Evolutionary conservation across 2,888 invertebrate species (phyloP), one percentile per base, ranked within the genome.

Genomic region (Dioctria linearis): DNA sequence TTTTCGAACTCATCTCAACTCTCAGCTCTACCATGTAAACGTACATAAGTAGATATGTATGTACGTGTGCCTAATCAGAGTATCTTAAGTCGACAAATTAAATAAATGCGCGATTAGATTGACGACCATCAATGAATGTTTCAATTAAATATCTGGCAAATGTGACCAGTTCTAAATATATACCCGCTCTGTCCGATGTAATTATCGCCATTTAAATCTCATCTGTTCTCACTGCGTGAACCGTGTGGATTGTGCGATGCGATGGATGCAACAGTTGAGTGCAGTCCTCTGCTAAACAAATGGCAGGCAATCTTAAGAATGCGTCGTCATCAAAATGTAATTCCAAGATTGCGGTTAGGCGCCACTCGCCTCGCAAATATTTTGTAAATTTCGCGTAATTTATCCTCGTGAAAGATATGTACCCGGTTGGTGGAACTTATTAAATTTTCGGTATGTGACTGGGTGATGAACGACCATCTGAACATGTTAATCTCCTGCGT

Each of bases 341-440:
- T 75, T 25, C 42, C 75, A 59, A 71, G 71, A 61, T 59, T 75
- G 75, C 61, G 61, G 75, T 75, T 75, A 75, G 75, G 75, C 75
- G 75, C 75, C 75, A 75, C 61, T 75, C 75, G 75, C 37, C 61
- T 75, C 59, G 75, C 37, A 42, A 75, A 75, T 75, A 75, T 75
- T 59, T 61, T 37, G 61, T 37, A 59, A 75, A 75, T 75, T 25
- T 42, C 61, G 25, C 61, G 51, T 75, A 75, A 75, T 25, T 75
- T 59, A 75, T 75, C 40, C 43, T 42, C 43, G 42, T 3, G 37
- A 42, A 59, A 75, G 75, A 57, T n/a, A n/a, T 43, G 43, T 59
- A 46, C 59, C 13, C 61, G 25, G 25, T 25, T 25, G 25, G 25
- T 57, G 37, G 54, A 43, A 71, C 57, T 71, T 75, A 75, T 75